These are phyloP conservation scores for Lacerta viridis DNA, from an alignment of 2,797 vertebrate genomes.

Conservation along the genomic window DNA sequence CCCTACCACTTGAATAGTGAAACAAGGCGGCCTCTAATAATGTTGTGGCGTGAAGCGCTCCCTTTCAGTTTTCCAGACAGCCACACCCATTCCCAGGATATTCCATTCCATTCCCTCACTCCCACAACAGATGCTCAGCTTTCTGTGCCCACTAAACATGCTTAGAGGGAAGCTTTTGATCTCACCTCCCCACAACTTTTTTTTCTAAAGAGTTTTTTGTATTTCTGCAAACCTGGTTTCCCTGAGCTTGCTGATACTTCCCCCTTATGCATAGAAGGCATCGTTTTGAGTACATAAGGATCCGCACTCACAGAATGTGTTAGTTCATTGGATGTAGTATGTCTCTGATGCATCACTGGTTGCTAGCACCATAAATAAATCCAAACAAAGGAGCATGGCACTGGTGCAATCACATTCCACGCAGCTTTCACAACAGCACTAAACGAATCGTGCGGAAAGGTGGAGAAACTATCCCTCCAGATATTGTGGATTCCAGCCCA, in stretches of 20 bases:
- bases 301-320: too few relatives aligned
- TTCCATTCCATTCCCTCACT: not conserved
- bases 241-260: too few relatives aligned
- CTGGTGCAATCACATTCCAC: not conserved
- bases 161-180: not conserved
- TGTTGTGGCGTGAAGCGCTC: not conserved
- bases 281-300: too few relatives aligned
- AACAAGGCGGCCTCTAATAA: not conserved
- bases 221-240: too few relatives aligned
- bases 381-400: not conserved
- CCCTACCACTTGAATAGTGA: not conserved
- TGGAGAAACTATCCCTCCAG: too few relatives aligned
- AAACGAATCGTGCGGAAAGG: not conserved
- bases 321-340: not conserved
- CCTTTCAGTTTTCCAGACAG: not conserved
- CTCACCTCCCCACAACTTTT: too few relatives aligned
- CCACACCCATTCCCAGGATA: not conserved
- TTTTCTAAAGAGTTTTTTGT: too few relatives aligned
- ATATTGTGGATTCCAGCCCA: too few relatives aligned
- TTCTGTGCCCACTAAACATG: not conserved
- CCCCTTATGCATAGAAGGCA: too few relatives aligned
- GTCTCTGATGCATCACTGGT: not conserved
- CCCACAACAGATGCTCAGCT: not conserved
- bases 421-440: not conserved
- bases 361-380: not conserved